Evolutionary conservation across 2,888 invertebrate species (phyloP), one percentile per base, ranked within the genome.

Genomic region (Chrysodeixis includens): DNA sequence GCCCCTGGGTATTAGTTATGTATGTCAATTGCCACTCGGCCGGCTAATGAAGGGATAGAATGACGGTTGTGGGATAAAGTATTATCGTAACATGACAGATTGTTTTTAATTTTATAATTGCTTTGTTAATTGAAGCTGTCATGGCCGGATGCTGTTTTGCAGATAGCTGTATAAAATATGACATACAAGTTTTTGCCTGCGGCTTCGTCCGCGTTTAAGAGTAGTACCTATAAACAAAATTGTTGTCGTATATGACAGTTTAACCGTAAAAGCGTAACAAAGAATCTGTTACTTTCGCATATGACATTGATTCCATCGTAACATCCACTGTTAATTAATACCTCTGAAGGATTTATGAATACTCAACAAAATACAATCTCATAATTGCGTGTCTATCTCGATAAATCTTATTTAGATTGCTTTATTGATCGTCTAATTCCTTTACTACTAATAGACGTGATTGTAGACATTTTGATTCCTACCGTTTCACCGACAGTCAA

Each of bases 1-100:
- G 26, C 26, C 26, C 26, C 26, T 26, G 10, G 4, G 44, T 16
- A 51, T 76, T 56, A 62, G n/a, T 57, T 56, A 68, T 68, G 57
- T 56, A 51, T 68, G 74, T 64, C 74, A 74, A 73, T 77, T 62
- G 61, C 49, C 60, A 57, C 51, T 65, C 30, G n/a, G 9, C 1
- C 12, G 10, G 20, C 10, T 40, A 40, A 18, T 49, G 18, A 49
- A 18, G 10, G 46, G 18, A 46, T 46, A 46, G 10, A 10, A 18
- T 46, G 46, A 46, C 46, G 18, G 6, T 46, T 16, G 18, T 46
- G 46, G 46, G 46, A 49, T 49, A 20, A 49, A 49, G 46, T 18
- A 12, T 49, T 20, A 49, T 49, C 18, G 18, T 20, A 18, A 49
- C 10, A 20, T 49, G 46, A 49, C 18, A 20, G 1, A 20, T 10